A percentile compares a stretch with the other conserved stretches of the same genome.
Conservation (phyloP, 2,797 vertebrate species). For the Xenops minutus region DNA sequence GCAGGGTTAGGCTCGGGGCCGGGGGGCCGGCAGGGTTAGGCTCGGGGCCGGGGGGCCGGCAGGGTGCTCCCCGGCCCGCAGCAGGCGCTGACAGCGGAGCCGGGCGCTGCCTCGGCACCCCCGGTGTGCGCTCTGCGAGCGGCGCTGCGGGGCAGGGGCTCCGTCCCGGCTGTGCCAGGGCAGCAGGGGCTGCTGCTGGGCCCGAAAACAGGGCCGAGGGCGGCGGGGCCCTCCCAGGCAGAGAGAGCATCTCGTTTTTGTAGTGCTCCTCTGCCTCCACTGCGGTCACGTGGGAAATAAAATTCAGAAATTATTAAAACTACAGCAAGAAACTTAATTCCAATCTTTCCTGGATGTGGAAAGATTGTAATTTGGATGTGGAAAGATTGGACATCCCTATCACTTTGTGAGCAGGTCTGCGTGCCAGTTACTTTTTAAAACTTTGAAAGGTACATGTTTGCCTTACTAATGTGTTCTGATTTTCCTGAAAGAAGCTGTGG, state of each 20-base stretch:
- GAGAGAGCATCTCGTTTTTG: neutral
- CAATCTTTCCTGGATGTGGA: neutral
- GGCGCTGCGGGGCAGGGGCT: too few relatives aligned
- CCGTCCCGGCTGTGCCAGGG: fast-evolving
- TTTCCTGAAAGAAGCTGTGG: constrained; percentile 5
- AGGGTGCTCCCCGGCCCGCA: too few relatives aligned
- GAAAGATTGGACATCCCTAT: too few relatives aligned
- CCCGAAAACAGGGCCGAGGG: fast-evolving
- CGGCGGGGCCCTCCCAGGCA: fast-evolving
- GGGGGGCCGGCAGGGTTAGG: too few relatives aligned
- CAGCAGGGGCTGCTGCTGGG: too few relatives aligned
- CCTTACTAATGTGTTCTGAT: neutral
- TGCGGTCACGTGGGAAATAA: neutral
- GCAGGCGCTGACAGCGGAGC: neutral
- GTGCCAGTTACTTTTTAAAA: neutral
- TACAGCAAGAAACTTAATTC: neutral
- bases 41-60: too few relatives aligned
- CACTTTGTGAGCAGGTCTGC: too few relatives aligned
- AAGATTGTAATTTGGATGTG: too few relatives aligned
- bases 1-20: too few relatives aligned
- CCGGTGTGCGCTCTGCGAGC: too few relatives aligned
- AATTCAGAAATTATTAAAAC: neutral
- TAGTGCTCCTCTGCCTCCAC: neutral
- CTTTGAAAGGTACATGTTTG: neutral
- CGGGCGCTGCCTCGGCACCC: neutral